phyloP scores from a whole-genome alignment of 1,140 invertebrate species.

The Triops cancriformis region DNA sequence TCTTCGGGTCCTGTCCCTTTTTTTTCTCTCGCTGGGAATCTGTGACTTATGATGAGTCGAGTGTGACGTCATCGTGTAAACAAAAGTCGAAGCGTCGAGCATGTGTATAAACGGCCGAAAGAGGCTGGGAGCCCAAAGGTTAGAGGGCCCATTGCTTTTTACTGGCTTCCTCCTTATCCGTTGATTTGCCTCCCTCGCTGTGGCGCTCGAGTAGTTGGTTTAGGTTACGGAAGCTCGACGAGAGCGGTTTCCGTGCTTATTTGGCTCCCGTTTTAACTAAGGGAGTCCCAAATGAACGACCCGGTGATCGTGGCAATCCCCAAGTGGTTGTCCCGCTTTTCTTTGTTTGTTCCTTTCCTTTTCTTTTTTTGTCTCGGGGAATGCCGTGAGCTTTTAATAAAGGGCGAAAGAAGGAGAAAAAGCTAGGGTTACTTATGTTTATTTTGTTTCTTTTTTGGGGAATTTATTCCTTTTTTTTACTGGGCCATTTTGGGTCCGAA shows the following conservation, averaged over 20 bases:
- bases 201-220: neutral
- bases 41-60: too few species aligned
- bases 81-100: neutral
- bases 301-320: conserved; percentile 1
- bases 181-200: neutral
- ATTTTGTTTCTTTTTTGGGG: neutral
- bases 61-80: neutral
- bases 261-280: conserved; percentile 2
- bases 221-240: neutral
- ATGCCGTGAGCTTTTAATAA: neutral
- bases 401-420: neutral
- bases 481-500: neutral
- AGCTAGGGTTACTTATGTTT: neutral
- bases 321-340: neutral
- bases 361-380: too few species aligned
- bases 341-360: neutral
- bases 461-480: neutral
- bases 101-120: neutral
- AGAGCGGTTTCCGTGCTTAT: neutral
- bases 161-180: neutral
- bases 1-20: too few species aligned
- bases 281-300: conserved; percentile 7
- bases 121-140: neutral
- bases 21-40: too few species aligned
- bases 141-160: neutral